Evolutionary conservation across 2,888 invertebrate species (phyloP), one percentile per base, ranked within the genome.

Genomic region (Nemurella pictetii): DNA sequence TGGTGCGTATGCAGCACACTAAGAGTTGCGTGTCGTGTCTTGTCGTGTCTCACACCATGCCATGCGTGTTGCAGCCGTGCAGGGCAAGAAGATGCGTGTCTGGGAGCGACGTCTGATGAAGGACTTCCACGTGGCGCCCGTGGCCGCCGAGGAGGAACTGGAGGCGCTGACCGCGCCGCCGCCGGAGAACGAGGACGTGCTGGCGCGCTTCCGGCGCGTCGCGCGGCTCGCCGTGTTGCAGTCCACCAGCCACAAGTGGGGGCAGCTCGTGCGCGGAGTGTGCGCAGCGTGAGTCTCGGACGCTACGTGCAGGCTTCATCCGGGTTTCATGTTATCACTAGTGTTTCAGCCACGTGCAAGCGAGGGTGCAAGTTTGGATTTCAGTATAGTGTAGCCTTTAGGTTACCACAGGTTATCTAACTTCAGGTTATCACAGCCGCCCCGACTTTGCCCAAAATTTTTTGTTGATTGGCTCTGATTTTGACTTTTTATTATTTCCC

Each of bases 21-120:
- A n/a, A n/a, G n/a, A n/a, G n/a, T n/a, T n/a, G n/a, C n/a, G n/a
- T n/a, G n/a, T n/a, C n/a, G n/a, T n/a, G n/a, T n/a, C n/a, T n/a
- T n/a, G n/a, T n/a, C n/a, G n/a, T 36, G 36, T 9, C 36, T 36
- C 9, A 36, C 15, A 15, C 7, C 36, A 15, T 36, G 15, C 7
- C 36, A 72, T 74, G 74, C 80, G 84, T 55, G 85, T 87, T 87
- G 3, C 88, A 95, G 95, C 94, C 87, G 93, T 94, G 32, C 92
- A 95, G 55, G 96, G 95, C 0, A 95, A 95, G 86, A 91, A 90
- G 88, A 96, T 95, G 92, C 95, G 95, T 88, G 92, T 96, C 0
- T 96, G 97, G 96, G 97, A 97, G 89, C 92, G 97, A n/a, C 93
- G 95, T 0, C 91, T 97, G 83, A 96, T 97, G 95, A 96, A 95